Evolutionary conservation across 2,797 vertebrate genomes (phyloP).

Genomic region (Discoglossus pictus): DNA sequence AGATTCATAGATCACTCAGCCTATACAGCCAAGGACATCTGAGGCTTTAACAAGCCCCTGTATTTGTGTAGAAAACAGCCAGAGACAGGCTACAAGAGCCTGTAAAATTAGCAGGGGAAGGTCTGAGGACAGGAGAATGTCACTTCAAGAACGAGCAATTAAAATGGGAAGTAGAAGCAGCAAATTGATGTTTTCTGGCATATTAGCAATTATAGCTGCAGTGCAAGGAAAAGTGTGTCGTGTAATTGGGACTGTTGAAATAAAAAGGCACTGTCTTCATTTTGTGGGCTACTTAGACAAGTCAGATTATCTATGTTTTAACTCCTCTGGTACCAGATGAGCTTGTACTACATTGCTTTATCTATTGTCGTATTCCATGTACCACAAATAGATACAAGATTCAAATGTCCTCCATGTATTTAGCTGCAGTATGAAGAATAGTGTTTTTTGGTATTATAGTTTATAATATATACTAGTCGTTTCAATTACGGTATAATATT

Average conservation of each 20-base stretch:
- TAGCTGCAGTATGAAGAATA: no score
- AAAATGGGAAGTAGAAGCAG: conserved; percentile 35
- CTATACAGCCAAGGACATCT: conserved; percentile 12
- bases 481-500: no score
- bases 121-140: conserved; percentile 41
- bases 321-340: background rate
- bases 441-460: no score
- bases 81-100: conserved; percentile 32
- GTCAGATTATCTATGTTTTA: conserved; percentile 25
- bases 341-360: background rate
- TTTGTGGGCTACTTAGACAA: conserved; percentile 3
- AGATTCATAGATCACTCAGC: conserved; percentile 20
- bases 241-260: conserved; percentile 40
- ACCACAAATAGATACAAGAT: no score
- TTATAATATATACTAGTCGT: no score
- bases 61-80: conserved; percentile 8
- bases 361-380: no score
- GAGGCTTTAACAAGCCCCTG: conserved; percentile 2
- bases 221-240: conserved; percentile 19
- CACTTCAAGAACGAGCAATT: conserved; percentile 46
- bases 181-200: conserved; percentile 50
- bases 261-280: conserved; percentile 18
- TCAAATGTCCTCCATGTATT: no score
- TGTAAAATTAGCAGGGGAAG: conserved; percentile 36
- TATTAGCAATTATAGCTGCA: conserved; percentile 41